Conservation (phyloP, 2,888 invertebrate genomes). For the Pollenia griseotomentosa region DNA sequence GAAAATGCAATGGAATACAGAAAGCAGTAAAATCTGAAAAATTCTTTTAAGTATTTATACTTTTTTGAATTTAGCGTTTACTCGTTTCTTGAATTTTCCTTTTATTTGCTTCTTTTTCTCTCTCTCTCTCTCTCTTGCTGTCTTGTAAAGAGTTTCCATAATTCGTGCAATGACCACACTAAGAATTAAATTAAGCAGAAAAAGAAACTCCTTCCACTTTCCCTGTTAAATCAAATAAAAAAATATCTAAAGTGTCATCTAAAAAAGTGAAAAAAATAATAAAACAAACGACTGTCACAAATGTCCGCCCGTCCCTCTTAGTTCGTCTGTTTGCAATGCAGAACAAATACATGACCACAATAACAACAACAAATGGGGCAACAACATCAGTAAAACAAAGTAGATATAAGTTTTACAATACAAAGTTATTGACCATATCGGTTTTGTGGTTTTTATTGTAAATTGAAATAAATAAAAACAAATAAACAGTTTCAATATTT, state of each 20-base stretch:
- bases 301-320: not conserved
- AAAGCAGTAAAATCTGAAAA: no score
- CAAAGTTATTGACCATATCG: slow-evolving; percentile 57
- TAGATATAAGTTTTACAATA: slow-evolving; percentile 20
- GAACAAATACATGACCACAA: slow-evolving; percentile 14
- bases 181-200: not conserved
- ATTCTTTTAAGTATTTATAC: no score
- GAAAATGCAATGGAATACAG: no score
- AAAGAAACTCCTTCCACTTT: not conserved
- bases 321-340: slow-evolving; percentile 13
- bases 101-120: no score
- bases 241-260: not conserved
- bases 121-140: no score
- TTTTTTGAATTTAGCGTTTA: no score
- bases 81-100: no score
- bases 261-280: not conserved
- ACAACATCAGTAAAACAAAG: not conserved
- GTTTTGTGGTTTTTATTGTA: slow-evolving; percentile 34
- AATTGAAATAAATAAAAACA: slow-evolving; percentile 53
- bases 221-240: slow-evolving; percentile 2
- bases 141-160: not conserved
- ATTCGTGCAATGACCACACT: not conserved
- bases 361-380: not conserved
- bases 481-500: slow-evolving; percentile 37
- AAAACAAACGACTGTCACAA: not conserved